Percentiles rank a stretch among this genome's conserved stretches.
Evolutionary conservation across 2,888 invertebrate genomes (phyloP).

Genomic region (Daptonema setosum): DNA sequence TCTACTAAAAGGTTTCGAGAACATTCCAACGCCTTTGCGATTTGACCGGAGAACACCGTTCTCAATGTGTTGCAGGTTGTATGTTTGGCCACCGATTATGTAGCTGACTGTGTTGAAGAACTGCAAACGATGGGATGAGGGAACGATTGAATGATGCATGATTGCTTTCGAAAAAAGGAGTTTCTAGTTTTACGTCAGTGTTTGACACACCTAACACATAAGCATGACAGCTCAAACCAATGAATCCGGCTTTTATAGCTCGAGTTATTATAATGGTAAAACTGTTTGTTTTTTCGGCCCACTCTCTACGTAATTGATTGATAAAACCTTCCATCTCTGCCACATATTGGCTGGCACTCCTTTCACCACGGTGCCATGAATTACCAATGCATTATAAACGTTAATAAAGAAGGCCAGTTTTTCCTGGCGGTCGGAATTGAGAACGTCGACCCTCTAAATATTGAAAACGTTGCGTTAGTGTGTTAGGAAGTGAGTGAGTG

Average conservation of each 20-base stretch:
- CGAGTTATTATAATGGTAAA: too few relatives aligned
- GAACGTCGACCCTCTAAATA: slow-evolving; percentile 8
- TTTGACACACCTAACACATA: too few relatives aligned
- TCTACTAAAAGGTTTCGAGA: slow-evolving; percentile 30
- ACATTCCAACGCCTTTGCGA: slow-evolving; percentile 30
- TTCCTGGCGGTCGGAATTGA: slow-evolving; percentile 22
- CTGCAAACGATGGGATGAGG: too few relatives aligned
- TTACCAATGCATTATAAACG: slow-evolving; percentile 34
- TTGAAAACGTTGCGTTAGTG: slow-evolving; percentile 1
- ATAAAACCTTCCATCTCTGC: slow-evolving; percentile 32
- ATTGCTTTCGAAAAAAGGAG: too few relatives aligned
- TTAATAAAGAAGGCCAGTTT: slow-evolving; percentile 34
- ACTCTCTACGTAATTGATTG: too few relatives aligned
- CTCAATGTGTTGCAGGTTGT: slow-evolving; percentile 34
- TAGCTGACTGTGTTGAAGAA: slow-evolving; percentile 33
- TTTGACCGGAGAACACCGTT: slow-evolving; percentile 34
- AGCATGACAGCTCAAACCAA: too few relatives aligned
- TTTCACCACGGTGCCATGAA: slow-evolving; percentile 30
- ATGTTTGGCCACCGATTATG: slow-evolving; percentile 31
- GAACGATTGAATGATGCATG: neutral
- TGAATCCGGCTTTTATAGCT: too few relatives aligned
- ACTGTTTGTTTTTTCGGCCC: too few relatives aligned
- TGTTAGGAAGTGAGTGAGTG: too few relatives aligned
- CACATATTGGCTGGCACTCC: slow-evolving; percentile 31
- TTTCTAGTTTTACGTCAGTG: too few relatives aligned